Conservation (phyloP, 2,113 vertebrate genomes). For the Clupea harengus region DNA sequence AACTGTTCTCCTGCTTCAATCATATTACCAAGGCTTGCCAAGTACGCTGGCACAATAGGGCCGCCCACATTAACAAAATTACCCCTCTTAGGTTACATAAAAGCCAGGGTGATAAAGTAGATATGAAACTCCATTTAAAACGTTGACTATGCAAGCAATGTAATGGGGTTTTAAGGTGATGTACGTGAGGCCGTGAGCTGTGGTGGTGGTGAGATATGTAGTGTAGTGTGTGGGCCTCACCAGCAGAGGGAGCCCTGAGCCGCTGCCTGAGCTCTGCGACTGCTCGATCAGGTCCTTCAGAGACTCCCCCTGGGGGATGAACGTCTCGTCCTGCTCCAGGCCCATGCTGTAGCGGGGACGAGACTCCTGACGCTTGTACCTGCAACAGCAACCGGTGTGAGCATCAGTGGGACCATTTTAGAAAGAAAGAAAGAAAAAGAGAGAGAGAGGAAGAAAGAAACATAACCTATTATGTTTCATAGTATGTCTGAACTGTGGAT, state of each 20-base stretch:
- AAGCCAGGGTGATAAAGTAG: background rate
- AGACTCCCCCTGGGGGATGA: slow-evolving; percentile 89
- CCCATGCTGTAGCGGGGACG: slow-evolving; percentile 88
- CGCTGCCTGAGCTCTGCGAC: slow-evolving; percentile 94
- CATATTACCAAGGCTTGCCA: slow-evolving; percentile 9
- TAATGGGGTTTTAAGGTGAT: background rate
- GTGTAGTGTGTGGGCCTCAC: slow-evolving; percentile 67
- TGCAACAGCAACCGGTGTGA: slow-evolving; percentile 45
- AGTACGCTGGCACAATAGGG: background rate
- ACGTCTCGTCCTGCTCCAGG: slow-evolving; percentile 91
- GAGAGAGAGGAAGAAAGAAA: background rate
- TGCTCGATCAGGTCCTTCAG: slow-evolving; percentile 94
- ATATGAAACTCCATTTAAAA: background rate
- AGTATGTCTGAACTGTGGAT: background rate
- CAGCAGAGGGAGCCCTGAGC: slow-evolving; percentile 98
- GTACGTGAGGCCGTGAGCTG: background rate
- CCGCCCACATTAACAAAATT: background rate
- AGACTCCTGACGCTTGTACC: slow-evolving; percentile 87
- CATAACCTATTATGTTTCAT: background rate
- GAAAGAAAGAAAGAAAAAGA: background rate
- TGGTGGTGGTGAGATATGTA: background rate
- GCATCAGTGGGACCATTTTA: background rate
- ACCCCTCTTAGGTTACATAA: slow-evolving; percentile 10
- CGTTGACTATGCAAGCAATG: background rate
- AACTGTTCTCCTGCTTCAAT: slow-evolving; percentile 3